phyloP scores from a whole-genome alignment of 2,888 invertebrate species.

The Limnephilus lunatus region DNA sequence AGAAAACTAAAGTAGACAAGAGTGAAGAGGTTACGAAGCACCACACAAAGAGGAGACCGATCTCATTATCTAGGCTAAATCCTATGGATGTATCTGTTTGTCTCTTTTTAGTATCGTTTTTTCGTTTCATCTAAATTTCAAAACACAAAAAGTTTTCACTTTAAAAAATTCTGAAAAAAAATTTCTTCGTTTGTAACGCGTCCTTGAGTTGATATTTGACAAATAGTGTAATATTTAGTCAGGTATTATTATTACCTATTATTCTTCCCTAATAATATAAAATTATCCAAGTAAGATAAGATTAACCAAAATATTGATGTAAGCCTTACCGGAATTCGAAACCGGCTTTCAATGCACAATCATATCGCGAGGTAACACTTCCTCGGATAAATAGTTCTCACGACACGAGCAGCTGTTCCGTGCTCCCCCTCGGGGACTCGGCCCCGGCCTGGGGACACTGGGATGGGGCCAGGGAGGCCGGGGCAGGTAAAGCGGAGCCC shows the following conservation, averaged over 20 bases:
- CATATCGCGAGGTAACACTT: slow-evolving; percentile 2
- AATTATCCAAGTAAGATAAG: background rate
- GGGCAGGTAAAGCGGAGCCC: background rate
- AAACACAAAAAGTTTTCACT: no score
- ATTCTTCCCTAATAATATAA: background rate
- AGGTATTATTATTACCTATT: background rate
- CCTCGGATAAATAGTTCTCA: background rate
- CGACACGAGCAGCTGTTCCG: background rate
- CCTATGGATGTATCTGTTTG: no score
- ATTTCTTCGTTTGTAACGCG: background rate
- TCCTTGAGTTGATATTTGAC: background rate
- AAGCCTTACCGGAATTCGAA: background rate
- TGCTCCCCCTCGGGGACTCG: background rate
- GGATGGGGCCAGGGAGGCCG: background rate
- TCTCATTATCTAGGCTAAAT: no score
- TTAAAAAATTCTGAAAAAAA: no score
- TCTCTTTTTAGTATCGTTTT: no score
- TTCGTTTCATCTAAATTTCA: no score
- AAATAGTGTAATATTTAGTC: background rate
- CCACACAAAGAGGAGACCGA: no score
- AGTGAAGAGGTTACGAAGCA: no score
- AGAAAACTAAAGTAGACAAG: no score
- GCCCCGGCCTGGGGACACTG: background rate
- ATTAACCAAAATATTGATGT: background rate
- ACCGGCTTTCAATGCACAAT: slow-evolving; percentile 2